A percentile compares a stretch with the other conserved stretches of the same genome.
Conservation (phyloP, 30 jellyfish, hydroid and myxozoan genomes). For the Turritopsis dohrnii region DNA sequence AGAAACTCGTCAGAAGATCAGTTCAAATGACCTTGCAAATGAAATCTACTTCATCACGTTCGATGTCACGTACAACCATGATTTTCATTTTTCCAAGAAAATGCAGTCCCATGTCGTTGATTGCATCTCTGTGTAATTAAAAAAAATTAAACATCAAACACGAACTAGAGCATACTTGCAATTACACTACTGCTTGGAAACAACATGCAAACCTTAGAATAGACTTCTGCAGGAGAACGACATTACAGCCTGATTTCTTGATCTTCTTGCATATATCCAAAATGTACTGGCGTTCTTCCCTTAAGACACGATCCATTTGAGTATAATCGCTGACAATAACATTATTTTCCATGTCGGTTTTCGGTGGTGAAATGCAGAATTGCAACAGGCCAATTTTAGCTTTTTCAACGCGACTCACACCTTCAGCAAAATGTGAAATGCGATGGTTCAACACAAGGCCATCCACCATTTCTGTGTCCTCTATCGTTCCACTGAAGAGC, state of each 20-base stretch:
- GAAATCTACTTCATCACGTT: slow-evolving; percentile 92
- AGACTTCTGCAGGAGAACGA: slow-evolving; percentile 89
- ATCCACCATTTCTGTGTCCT: slow-evolving; percentile 97
- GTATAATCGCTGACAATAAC: slow-evolving; percentile 98
- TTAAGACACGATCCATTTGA: slow-evolving; percentile 96
- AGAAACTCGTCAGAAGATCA: not conserved
- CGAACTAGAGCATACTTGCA: not conserved
- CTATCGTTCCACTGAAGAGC: slow-evolving; percentile 84
- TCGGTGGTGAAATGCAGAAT: slow-evolving; percentile 97
- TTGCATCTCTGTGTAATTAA: slow-evolving; percentile 69
- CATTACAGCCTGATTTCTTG: slow-evolving; percentile 96
- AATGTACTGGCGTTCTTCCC: slow-evolving; percentile 91
- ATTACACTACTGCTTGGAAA: not conserved
- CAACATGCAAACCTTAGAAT: slow-evolving; percentile 62
- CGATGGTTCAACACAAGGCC: slow-evolving; percentile 87
- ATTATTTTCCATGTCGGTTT: slow-evolving; percentile 98
- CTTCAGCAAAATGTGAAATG: slow-evolving; percentile 86
- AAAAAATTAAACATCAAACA: not conserved
- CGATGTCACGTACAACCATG: slow-evolving; percentile 91
- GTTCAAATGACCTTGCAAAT: slow-evolving; percentile 66
- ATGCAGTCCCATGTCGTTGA: slow-evolving; percentile 96
- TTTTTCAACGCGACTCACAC: slow-evolving; percentile 83
- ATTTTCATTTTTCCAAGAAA: slow-evolving; percentile 95
- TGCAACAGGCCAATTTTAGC: slow-evolving; percentile 96
- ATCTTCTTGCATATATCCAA: slow-evolving; percentile 79